phyloP scores from a whole-genome alignment of 2,797 vertebrate species.

The Vespertilio murinus region DNA sequence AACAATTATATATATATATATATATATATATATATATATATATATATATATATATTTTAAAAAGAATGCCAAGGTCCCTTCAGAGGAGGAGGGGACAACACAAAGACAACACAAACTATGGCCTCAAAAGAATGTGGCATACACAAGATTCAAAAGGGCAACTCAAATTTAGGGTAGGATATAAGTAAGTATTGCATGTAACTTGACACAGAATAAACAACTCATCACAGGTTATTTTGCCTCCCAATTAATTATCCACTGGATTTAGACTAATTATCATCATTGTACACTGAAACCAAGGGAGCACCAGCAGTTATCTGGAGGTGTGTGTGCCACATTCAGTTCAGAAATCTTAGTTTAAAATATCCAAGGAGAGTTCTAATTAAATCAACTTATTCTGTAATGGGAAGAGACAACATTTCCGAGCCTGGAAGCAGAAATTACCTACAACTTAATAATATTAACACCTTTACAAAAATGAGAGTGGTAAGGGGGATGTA shows the following conservation, averaged over 20 bases:
- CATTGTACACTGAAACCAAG: background rate
- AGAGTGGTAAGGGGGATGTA: background rate
- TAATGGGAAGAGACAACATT: background rate
- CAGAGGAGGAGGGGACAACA: too few relatives aligned
- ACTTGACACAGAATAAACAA: background rate
- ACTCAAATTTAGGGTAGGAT: background rate
- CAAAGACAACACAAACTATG: background rate
- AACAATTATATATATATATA: too few relatives aligned
- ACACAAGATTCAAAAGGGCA: background rate
- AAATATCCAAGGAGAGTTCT: background rate
- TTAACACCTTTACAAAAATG: background rate
- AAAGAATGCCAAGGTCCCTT: background rate
- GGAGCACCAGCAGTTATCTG: background rate
- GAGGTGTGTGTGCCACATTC: fast-evolving
- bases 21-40: too few relatives aligned
- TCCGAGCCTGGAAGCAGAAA: background rate
- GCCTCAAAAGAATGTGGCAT: background rate
- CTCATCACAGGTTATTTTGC: background rate
- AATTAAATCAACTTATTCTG: conserved; percentile 3
- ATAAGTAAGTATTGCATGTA: background rate
- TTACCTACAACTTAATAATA: background rate
- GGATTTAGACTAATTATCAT: background rate
- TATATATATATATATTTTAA: too few relatives aligned
- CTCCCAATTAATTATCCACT: background rate
- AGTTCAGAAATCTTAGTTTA: background rate